These are phyloP conservation scores for Neodiprion pinetum DNA, from an alignment of 1,140 invertebrate species.

Conservation along the genomic window DNA sequence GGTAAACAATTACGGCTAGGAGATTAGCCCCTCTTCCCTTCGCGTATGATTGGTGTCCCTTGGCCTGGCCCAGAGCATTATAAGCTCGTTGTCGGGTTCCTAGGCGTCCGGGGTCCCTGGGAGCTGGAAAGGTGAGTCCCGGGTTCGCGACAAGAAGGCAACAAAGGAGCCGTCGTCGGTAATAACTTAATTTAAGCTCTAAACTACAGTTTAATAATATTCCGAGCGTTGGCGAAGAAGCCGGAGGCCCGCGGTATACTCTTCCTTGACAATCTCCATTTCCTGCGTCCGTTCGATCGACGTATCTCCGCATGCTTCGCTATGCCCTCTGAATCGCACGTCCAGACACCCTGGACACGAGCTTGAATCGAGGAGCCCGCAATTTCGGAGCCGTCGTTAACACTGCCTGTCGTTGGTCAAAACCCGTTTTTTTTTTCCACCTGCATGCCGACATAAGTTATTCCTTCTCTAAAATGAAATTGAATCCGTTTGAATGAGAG, in stretches of 20 bases:
- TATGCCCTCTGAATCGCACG: too few species aligned
- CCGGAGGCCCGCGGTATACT: not conserved
- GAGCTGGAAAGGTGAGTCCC: too few species aligned
- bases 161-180: constrained; percentile 52
- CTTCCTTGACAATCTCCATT: not conserved
- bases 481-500: not conserved
- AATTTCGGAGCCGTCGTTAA: constrained; percentile 63
- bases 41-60: not conserved
- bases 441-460: constrained; percentile 30
- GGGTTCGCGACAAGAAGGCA: constrained; percentile 38
- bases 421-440: constrained; percentile 57
- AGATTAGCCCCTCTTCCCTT: not conserved
- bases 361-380: constrained; percentile 60
- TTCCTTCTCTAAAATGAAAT: not conserved
- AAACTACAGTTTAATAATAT: constrained; percentile 65
- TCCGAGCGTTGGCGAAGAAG: constrained; percentile 50
- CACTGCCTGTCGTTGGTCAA: constrained; percentile 66
- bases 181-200: constrained; percentile 65
- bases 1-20: not conserved
- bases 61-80: not conserved
- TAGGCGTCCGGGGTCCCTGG: too few species aligned
- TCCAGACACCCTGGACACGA: too few species aligned
- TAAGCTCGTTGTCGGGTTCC: not conserved
- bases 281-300: not conserved
- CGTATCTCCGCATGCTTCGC: not conserved